Base-by-base conservation (phyloP, 2,797 vertebrate genomes). In the Pyrocephalus nanus region DNA sequence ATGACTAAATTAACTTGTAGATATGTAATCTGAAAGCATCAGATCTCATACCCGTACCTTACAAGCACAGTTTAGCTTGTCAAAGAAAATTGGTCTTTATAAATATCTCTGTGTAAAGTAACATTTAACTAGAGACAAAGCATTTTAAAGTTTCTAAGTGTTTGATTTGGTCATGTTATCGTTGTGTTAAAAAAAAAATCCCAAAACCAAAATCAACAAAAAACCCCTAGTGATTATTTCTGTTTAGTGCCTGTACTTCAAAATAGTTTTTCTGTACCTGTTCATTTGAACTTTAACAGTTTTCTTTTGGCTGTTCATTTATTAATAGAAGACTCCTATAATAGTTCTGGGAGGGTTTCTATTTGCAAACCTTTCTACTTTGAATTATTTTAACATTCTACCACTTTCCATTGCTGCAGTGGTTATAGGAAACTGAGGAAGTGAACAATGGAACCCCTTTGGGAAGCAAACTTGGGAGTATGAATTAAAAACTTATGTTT, bases 1-100 rank as follows among this genome's bases (percentile, higher is more conserved):
- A 91, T 75, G 82, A 80, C 83, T 95, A 95, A 87, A 95, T 90
- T 92, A 67, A 74, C 77, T 89, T 78, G 40, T 61, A 92, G 87
- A 97, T 97, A 69, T 93, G 70, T 93, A 84, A 85, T 50, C 71
- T 86, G 71, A 86, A 92, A 92, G 78, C 64, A 86, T 95, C 88
- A 87, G 69, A 62, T 71, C 94, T 94, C 67, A 36, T 94, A 93
- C 61, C 72, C 82, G 62, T 86, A 83, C 87, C 23, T 91, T 85
- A 64, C 40, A 42, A 79, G 34, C 42, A 74, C 54, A 65, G 42
- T 94, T 96, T 70, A 92, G 42, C 77, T 95, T 96, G 92, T 92
- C 93, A 93, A 61, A 93, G 86, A 89, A 93, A 95, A 94, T 80
- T 71, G 81, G 42, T 95, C 57, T 92, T 80, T 89, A 85, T 71